These are phyloP conservation scores for Protaetia brevitarsis DNA, from an alignment of 1,140 invertebrate species.

Conservation along the genomic window DNA sequence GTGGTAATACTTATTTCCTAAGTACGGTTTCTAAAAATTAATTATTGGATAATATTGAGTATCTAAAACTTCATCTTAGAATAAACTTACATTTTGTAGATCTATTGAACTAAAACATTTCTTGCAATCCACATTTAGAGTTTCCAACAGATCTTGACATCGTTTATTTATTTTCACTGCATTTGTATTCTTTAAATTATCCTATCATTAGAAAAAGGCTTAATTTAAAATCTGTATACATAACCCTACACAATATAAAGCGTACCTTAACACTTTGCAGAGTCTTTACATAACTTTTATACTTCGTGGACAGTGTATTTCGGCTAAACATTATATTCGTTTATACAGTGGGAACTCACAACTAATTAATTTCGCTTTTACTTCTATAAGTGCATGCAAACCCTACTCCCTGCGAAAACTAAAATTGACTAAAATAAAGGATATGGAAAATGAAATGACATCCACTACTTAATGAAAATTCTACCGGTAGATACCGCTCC, in stretches of 20 bases:
- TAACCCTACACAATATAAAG: conserved; percentile 13
- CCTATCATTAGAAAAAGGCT: neutral
- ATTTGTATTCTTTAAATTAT: neutral
- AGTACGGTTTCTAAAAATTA: neutral
- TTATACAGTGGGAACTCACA: too few relatives aligned
- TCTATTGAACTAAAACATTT: neutral
- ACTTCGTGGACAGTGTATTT: conserved; percentile 25
- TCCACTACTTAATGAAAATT: too few relatives aligned
- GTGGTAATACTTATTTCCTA: neutral
- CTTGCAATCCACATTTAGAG: neutral
- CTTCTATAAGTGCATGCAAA: too few relatives aligned
- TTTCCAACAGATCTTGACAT: neutral
- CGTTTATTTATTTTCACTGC: neutral
- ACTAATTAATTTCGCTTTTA: too few relatives aligned
- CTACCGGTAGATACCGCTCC: too few relatives aligned
- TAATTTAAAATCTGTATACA: neutral
- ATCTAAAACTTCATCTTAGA: neutral
- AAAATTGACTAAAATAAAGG: too few relatives aligned
- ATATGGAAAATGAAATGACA: too few relatives aligned
- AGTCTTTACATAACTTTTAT: conserved; percentile 21
- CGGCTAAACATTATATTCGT: conserved; percentile 29
- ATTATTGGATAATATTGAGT: neutral
- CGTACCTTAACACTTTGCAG: conserved; percentile 22
- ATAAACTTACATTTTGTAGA: neutral
- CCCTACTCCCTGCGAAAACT: too few relatives aligned